These are phyloP conservation scores for Portunus trituberculatus DNA, from an alignment of 1,140 invertebrate species.

Conservation along the genomic window DNA sequence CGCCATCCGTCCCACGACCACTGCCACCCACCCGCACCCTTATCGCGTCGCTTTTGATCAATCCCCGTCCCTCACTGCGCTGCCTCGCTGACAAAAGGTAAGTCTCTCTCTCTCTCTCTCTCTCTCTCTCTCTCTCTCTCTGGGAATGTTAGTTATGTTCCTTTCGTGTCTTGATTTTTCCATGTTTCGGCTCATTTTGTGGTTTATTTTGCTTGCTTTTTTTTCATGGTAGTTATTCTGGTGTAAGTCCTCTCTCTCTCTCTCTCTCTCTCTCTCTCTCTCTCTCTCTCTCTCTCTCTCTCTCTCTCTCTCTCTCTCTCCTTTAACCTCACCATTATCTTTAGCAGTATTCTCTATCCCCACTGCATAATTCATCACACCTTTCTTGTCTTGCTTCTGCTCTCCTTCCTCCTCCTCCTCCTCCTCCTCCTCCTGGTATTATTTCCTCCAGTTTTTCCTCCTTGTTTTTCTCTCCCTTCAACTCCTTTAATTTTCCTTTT, in stretches of 20 bases:
- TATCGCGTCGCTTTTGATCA: neutral
- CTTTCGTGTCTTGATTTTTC: neutral
- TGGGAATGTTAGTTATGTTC: neutral
- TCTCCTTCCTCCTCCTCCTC: neutral
- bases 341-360: neutral
- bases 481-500: neutral
- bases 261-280: constrained; percentile 43
- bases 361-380: neutral
- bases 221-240: neutral
- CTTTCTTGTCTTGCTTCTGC: too few species aligned
- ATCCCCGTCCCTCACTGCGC: neutral
- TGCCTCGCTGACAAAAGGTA: too few species aligned
- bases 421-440: neutral
- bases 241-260: constrained; percentile 33
- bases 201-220: neutral
- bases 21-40: too few species aligned
- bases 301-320: neutral
- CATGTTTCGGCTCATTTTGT: neutral
- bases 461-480: neutral
- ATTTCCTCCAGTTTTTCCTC: too few species aligned
- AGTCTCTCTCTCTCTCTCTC: neutral
- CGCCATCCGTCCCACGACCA: neutral
- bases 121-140: neutral
- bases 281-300: neutral
- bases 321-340: neutral